Percentiles rank a stretch among this genome's conserved stretches.
Conservation (phyloP, 2,888 invertebrate species). For the Heliconius charithonia region DNA sequence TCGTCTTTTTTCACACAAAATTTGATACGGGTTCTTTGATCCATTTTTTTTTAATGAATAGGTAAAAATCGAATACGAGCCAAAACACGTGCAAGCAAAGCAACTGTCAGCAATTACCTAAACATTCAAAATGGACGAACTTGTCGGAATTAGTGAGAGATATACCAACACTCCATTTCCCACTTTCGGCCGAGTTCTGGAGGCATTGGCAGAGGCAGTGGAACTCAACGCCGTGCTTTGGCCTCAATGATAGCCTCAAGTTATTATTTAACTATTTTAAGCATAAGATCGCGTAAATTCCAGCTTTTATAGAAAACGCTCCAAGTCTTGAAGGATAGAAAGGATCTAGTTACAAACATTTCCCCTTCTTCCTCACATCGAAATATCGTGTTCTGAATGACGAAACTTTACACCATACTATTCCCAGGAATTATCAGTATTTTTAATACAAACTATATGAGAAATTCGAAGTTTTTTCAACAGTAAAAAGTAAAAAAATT, state of each 20-base stretch:
- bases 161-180: no score
- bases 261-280: not conserved
- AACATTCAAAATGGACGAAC: no score
- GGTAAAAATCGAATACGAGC: no score
- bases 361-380: not conserved
- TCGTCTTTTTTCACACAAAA: no score
- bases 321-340: not conserved
- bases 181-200: no score
- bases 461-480: not conserved
- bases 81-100: no score
- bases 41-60: no score
- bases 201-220: no score
- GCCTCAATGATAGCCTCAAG: not conserved
- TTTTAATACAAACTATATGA: not conserved
- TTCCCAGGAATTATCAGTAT: not conserved
- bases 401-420: slow-evolving; percentile 3
- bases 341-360: not conserved
- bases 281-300: not conserved
- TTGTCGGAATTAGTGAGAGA: no score
- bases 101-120: no score
- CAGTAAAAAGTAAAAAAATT: not conserved
- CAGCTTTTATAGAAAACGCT: not conserved
- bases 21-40: no score
- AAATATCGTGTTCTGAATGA: not conserved
- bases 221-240: no score